Base-by-base conservation (phyloP, 1,140 invertebrate genomes). In the Holotrichia oblita region DNA sequence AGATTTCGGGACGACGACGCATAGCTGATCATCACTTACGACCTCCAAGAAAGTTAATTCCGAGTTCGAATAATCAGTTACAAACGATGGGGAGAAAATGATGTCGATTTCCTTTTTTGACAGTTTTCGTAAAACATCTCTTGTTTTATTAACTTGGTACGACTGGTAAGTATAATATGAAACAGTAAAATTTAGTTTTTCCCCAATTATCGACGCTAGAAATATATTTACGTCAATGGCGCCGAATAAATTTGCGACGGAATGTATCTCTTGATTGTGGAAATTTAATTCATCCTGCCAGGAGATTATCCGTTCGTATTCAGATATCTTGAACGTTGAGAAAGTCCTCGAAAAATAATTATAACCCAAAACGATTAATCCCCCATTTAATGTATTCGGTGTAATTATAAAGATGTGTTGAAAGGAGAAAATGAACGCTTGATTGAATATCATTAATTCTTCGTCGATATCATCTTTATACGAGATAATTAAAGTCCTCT, bases 1-100 rank as follows among this genome's bases (percentile, higher is more conserved):
- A 34, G 61, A 69, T 69, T 69, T 69, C 12, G 61, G 61, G 6
- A 69, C 61, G 8, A 69, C 22, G 12, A 69, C 61, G 22, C 61
- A 69, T 7, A 69, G 61, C 22, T 24, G 2, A 14, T 69, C 61
- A 22, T 69, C 20, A 14, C 2, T 9, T 69, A 69, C 0, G 61
- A 34, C 27, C 4, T 69, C 61, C 22, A 69, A 69, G 24, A 69
- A 69, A 6, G 4, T 27, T 9, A 69, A 27, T 27, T 34, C 61
- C 12, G 20, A 10, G 7, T 27, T 3, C 0, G 3, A 34, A 69
- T 69, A 69, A 69, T 69, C 22, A 0, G 61, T 69, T 34, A 69
- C 61, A 9, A 69, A 69, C 6, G 24, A 9, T 10, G 61, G 61
- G 3, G 61, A 24, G 27, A 69, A 69, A 22, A 69, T 9, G 10